These are phyloP conservation scores for Bombus turneri DNA, from an alignment of 1,140 invertebrate species.

Conservation along the genomic window DNA sequence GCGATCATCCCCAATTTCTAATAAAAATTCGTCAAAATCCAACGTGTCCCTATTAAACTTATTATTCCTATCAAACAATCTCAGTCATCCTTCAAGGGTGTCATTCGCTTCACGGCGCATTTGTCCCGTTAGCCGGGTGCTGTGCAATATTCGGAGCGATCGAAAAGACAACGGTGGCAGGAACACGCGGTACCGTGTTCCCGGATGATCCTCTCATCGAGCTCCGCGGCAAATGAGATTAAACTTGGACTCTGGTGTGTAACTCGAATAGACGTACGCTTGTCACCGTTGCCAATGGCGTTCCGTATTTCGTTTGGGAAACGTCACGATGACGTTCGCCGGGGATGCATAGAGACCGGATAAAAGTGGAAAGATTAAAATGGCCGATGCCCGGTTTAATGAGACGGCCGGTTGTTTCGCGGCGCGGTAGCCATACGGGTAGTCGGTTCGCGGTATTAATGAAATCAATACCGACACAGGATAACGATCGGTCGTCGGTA, in stretches of 20 bases:
- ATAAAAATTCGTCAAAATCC: too few species aligned
- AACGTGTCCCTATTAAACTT: too few species aligned
- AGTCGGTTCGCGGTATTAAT: conserved; percentile 55
- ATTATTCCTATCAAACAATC: not conserved
- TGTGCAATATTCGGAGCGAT: not conserved
- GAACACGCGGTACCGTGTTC: conserved; percentile 27
- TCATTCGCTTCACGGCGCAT: not conserved
- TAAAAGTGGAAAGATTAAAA: conserved; percentile 63
- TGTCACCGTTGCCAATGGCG: conserved; percentile 47
- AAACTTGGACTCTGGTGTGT: conserved; percentile 46
- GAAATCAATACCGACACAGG: conserved; percentile 59
- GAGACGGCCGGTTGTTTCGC: conserved; percentile 59
- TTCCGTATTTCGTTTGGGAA: not conserved
- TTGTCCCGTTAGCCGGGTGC: not conserved
- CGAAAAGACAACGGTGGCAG: conserved; percentile 21
- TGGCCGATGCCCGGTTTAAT: conserved; percentile 50
- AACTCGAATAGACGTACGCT: conserved; percentile 56
- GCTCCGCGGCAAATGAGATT: conserved; percentile 54
- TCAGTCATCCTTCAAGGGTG: not conserved
- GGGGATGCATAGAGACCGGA: not conserved
- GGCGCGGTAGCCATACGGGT: conserved; percentile 4
- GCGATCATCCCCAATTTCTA: too few species aligned
- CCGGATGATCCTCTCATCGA: conserved; percentile 39
- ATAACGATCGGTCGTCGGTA: conserved; percentile 53
- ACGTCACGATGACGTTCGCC: not conserved